Percentiles rank a stretch among this genome's conserved stretches.
These are phyloP conservation scores for Trichoplusia ni DNA, from an alignment of 1,140 invertebrate species.

Conservation along the genomic window DNA sequence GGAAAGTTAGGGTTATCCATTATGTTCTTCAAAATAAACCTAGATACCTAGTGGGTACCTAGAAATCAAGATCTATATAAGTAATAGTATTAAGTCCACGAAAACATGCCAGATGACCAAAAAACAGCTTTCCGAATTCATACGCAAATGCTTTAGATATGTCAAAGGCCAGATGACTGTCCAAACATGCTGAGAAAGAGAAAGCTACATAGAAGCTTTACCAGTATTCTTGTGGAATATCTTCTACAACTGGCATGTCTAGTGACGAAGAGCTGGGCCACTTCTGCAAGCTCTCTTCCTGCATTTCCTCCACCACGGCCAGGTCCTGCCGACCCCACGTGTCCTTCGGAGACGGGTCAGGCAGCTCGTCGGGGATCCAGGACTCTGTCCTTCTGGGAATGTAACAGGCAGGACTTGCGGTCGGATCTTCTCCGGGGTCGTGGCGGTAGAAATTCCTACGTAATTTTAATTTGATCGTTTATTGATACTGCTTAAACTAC, in stretches of 20 bases:
- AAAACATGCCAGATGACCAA: too few species aligned
- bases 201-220: too few species aligned
- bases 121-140: too few species aligned
- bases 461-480: neutral
- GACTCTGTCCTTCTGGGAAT: constrained; percentile 65
- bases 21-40: neutral
- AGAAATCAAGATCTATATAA: too few species aligned
- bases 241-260: constrained; percentile 53
- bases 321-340: constrained; percentile 57
- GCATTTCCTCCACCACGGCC: constrained; percentile 48
- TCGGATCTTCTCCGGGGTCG: constrained; percentile 69
- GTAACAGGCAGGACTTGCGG: constrained; percentile 57
- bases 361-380: constrained; percentile 63
- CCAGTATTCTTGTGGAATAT: constrained; percentile 65
- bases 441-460: constrained; percentile 71
- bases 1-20: neutral
- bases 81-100: too few species aligned
- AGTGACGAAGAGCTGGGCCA: constrained; percentile 54
- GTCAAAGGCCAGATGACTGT: too few species aligned
- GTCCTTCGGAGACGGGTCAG: constrained; percentile 67
- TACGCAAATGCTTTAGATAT: too few species aligned
- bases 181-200: too few species aligned
- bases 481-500: too few species aligned
- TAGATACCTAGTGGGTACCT: neutral
- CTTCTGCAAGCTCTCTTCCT: constrained; percentile 44